phyloP scores from a whole-genome alignment of 2,888 invertebrate species.

The Xylota sylvarum region DNA sequence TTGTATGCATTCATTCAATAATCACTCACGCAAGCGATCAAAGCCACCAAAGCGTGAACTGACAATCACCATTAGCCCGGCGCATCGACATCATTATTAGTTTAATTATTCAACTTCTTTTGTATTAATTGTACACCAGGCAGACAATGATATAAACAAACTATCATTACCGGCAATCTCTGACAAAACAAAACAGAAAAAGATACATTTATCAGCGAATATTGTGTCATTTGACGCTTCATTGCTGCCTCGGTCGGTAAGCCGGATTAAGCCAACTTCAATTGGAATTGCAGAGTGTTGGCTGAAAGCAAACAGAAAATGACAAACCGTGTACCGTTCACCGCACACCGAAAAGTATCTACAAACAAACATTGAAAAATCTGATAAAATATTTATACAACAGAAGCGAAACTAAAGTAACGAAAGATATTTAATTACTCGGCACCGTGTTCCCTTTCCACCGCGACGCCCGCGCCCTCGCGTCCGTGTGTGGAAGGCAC shows the following conservation, averaged over 20 bases:
- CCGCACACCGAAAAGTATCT: conserved; percentile 10
- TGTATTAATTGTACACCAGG: conserved; percentile 43
- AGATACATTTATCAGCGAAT: conserved; percentile 54
- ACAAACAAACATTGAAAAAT: conserved; percentile 60
- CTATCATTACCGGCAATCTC: conserved; percentile 58
- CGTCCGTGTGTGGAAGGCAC: conserved; percentile 26
- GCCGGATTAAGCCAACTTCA: conserved; percentile 42
- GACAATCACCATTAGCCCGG: conserved; percentile 39
- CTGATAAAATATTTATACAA: conserved; percentile 73
- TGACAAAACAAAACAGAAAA: conserved; percentile 10
- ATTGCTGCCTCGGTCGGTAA: conserved; percentile 45
- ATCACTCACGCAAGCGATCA: conserved; percentile 67
- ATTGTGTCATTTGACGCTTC: conserved; percentile 71
- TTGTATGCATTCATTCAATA: conserved; percentile 52
- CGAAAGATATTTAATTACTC: conserved; percentile 75
- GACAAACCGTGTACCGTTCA: background rate
- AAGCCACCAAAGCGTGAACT: conserved; percentile 64
- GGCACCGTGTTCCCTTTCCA: conserved; percentile 1
- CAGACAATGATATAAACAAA: conserved; percentile 40
- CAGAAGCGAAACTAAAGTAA: conserved; percentile 70
- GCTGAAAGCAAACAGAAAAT: conserved; percentile 11
- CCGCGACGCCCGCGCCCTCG: background rate
- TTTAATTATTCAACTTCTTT: conserved; percentile 65
- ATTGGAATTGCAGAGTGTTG: background rate
- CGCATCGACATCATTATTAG: conserved; percentile 66